Conservation (phyloP, 2,888 invertebrate species). For the Rhamphomyia laevipes region DNA sequence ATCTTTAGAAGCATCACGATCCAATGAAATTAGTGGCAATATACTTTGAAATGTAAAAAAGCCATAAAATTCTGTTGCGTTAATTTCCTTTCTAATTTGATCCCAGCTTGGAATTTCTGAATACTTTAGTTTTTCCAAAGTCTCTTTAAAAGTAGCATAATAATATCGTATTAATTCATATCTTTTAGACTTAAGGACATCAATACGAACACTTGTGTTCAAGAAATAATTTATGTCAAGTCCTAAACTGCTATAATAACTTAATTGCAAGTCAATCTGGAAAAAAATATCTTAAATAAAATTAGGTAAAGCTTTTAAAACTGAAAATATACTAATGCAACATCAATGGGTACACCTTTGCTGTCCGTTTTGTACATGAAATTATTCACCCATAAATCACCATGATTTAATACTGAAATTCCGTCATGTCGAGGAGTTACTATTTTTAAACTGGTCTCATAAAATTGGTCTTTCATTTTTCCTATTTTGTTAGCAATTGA, state of each 20-base stretch:
- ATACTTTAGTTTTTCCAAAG: constrained; percentile 13
- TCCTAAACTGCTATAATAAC: constrained; percentile 14
- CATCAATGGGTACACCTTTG: no score
- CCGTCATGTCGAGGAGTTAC: constrained; percentile 18
- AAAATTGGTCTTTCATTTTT: not conserved
- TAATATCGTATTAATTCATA: constrained; percentile 11
- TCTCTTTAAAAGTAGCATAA: constrained; percentile 9
- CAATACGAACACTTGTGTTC: constrained; percentile 14
- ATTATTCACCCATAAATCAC: constrained; percentile 40
- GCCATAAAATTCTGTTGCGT: constrained; percentile 15
- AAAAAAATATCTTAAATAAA: not conserved
- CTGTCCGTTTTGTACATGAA: not conserved
- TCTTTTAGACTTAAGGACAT: constrained; percentile 11
- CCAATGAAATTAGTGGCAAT: constrained; percentile 16
- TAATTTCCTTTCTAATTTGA: constrained; percentile 13
- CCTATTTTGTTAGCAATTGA: constrained; percentile 34
- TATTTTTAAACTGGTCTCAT: not conserved
- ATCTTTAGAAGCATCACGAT: constrained; percentile 12
- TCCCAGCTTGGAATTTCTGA: constrained; percentile 13
- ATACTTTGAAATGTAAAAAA: constrained; percentile 15
- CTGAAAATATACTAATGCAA: no score
- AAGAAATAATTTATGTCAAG: constrained; percentile 17
- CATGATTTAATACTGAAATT: constrained; percentile 42
- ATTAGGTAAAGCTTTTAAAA: not conserved
- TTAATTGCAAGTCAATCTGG: constrained; percentile 16